Percentiles rank a stretch among this genome's conserved stretches.
phyloP scores from a whole-genome alignment of 2,888 invertebrate genomes.

The Hirtodrosophila confusa region DNA sequence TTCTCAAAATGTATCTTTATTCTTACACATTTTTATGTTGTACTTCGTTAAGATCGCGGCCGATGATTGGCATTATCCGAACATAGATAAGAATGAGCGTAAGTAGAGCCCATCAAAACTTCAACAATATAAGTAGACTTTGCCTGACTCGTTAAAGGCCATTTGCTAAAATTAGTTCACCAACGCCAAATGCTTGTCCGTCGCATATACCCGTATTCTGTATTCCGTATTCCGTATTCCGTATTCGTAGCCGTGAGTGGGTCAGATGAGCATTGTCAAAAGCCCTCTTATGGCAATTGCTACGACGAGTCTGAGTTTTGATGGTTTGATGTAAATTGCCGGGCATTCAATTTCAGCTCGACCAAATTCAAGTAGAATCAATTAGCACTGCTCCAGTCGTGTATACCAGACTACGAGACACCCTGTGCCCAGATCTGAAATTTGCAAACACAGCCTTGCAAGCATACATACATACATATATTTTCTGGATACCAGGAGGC shows the following conservation, averaged over 20 bases:
- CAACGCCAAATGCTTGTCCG: slow-evolving; percentile 44
- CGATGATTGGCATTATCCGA: slow-evolving; percentile 80
- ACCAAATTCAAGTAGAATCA: slow-evolving; percentile 13
- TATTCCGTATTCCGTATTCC: not conserved
- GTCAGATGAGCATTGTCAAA: slow-evolving; percentile 57
- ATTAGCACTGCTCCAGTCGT: not conserved
- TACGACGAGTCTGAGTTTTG: slow-evolving; percentile 20
- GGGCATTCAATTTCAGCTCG: slow-evolving; percentile 53
- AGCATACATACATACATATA: too few relatives aligned
- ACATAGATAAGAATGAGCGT: slow-evolving; percentile 80
- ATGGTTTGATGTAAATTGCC: slow-evolving; percentile 67
- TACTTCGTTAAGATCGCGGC: slow-evolving; percentile 27
- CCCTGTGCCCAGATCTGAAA: too few relatives aligned
- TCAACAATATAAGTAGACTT: slow-evolving; percentile 8
- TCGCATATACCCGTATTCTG: slow-evolving; percentile 6
- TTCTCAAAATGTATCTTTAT: too few relatives aligned
- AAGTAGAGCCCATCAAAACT: slow-evolving; percentile 58
- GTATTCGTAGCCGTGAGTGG: slow-evolving; percentile 30
- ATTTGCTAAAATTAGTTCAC: slow-evolving; percentile 72
- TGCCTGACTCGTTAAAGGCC: slow-evolving; percentile 40
- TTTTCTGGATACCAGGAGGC: too few relatives aligned
- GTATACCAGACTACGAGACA: too few relatives aligned
- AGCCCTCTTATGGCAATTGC: slow-evolving; percentile 23
- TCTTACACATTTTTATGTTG: too few relatives aligned
- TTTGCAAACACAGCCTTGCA: too few relatives aligned